Evolutionary conservation across 2,888 invertebrate species (phyloP), one percentile per base, ranked within the genome.

Genomic region (Aspidiotus rigidus): DNA sequence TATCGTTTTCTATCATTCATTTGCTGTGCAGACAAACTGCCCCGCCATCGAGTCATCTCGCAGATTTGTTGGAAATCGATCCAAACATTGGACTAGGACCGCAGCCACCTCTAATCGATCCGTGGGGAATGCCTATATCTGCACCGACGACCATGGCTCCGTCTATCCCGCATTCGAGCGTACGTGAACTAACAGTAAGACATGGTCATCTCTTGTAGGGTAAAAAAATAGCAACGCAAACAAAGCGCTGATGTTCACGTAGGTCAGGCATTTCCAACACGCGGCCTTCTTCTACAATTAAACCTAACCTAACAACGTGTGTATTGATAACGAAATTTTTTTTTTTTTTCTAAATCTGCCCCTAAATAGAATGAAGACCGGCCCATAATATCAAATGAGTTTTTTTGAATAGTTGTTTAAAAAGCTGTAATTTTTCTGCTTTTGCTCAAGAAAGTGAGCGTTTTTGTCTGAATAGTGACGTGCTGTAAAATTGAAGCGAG

Each of bases 11-110:
- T 42, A 13, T 17, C 6, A 17, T n/a, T 6, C 16, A 2, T 13
- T 15, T 59, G 39, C 57, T 59, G 13, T 40, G 49, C 55, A 56
- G 49, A 42, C 11, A 54, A 13, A 15, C 63, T 11, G 11, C 69
- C 7, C 49, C 44, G 17, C 55, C 60, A 11, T 73, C 72, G 62
- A 89, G 89, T 74, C 89, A 90, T 78, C 82, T 93, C 79, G 81
- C 92, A 71, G 93, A 93, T 80, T 80, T 93, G 76, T 79, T 93
- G 75, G 93, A 92, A 77, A 90, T 92, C 72, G 87, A 84, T 78
- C 71, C 72, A 8, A 53, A 72, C n/a, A 70, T 69, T 1, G 59
- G 66, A 28, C 72, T 71, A 56, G 81, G 82, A 73, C 81, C 82
- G 73, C 79, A 82, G 15, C 80, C 80, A 72, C 79, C 80, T 72